These are phyloP conservation scores for Holcopasites calliopsidis DNA, from an alignment of 1,140 invertebrate species.

Conservation along the genomic window DNA sequence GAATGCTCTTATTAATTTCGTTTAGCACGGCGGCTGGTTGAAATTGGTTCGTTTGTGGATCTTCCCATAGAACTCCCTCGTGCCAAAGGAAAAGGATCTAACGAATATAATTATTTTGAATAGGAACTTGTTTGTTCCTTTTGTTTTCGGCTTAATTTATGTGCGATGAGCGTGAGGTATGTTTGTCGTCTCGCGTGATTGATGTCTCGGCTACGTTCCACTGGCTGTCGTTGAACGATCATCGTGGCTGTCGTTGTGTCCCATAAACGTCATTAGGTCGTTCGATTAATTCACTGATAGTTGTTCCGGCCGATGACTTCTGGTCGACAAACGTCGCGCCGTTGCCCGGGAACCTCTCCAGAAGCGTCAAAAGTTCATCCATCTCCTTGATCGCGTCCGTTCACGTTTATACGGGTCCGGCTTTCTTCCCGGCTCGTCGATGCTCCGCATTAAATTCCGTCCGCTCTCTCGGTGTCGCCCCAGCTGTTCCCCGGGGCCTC, in stretches of 20 bases:
- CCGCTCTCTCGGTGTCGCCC: slow-evolving; percentile 20
- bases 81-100: too few species aligned
- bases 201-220: background rate
- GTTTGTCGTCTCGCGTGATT: background rate
- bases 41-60: background rate
- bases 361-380: slow-evolving; percentile 40
- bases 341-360: background rate
- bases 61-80: too few species aligned
- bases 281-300: slow-evolving; percentile 33
- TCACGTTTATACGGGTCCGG: slow-evolving; percentile 46
- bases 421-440: slow-evolving; percentile 41
- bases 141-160: too few species aligned
- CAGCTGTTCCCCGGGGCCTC: background rate
- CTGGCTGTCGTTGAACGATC: slow-evolving; percentile 25
- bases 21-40: background rate
- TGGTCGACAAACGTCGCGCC: background rate
- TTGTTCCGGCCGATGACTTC: background rate
- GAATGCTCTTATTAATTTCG: slow-evolving; percentile 41
- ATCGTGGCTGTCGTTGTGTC: background rate
- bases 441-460: slow-evolving; percentile 42
- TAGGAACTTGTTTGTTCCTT: background rate
- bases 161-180: too few species aligned
- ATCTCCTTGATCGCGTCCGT: slow-evolving; percentile 37
- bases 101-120: too few species aligned
- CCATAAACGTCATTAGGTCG: slow-evolving; percentile 15